Percentiles rank a stretch among this genome's conserved stretches.
phyloP scores from a whole-genome alignment of 2,113 vertebrate genomes.

The Pedionomus torquatus region DNA sequence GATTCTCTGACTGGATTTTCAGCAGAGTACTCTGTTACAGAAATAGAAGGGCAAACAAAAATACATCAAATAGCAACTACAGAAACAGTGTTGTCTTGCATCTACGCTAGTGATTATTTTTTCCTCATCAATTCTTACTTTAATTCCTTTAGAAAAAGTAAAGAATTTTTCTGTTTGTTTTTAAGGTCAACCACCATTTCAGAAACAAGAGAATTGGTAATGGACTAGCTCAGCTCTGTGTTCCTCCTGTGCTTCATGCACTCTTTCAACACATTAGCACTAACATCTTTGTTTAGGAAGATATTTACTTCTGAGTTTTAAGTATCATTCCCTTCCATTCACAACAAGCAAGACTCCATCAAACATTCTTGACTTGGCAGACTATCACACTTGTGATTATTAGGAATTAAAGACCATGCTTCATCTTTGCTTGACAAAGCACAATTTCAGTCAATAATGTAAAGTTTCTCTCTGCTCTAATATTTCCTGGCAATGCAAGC shows the following conservation, averaged over 20 bases:
- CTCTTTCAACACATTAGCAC: not conserved
- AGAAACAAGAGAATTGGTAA: not conserved
- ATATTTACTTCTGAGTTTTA: not conserved
- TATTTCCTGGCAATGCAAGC: not conserved
- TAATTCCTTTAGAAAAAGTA: not conserved
- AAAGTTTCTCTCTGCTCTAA: not conserved
- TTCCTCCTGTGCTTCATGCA: not conserved
- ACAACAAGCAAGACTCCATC: not conserved
- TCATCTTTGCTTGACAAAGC: not conserved
- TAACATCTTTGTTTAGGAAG: not conserved
- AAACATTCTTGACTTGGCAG: not conserved
- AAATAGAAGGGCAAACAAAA: not conserved
- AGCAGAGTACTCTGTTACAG: not conserved
- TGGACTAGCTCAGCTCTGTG: not conserved
- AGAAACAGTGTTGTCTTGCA: not conserved
- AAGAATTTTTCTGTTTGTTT: not conserved
- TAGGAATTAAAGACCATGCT: not conserved
- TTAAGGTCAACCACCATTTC: not conserved
- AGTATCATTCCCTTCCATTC: not conserved
- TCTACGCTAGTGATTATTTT: not conserved
- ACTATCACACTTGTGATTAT: not conserved
- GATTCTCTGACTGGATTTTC: not conserved
- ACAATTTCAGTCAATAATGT: not conserved
- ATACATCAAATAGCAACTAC: not conserved
- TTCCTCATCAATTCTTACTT: not conserved